Evolutionary conservation across 2,113 vertebrate genomes (phyloP).

Genomic region (Formicarius rufipectus): DNA sequence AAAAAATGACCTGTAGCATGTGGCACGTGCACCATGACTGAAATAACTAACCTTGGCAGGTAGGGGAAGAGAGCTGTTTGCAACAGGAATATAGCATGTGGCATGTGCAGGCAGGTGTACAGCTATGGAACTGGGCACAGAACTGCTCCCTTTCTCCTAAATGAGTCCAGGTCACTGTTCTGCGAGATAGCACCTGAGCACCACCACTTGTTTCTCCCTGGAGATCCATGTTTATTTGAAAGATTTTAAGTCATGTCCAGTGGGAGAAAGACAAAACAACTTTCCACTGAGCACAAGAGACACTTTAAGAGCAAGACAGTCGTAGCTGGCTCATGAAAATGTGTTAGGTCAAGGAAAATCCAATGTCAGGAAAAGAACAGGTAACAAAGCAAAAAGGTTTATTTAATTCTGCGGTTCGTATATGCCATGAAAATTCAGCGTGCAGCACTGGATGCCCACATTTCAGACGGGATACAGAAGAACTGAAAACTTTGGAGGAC

Average conservation of each 20-base stretch:
- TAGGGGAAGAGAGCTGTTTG: neutral
- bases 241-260: neutral
- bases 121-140: rapidly evolving
- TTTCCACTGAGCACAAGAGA: neutral
- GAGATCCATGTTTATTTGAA: neutral
- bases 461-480: neutral
- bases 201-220: neutral
- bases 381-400: neutral
- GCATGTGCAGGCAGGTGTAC: neutral
- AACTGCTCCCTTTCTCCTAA: neutral
- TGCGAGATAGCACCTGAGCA: neutral
- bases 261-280: neutral
- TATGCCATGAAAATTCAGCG: neutral
- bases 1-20: neutral
- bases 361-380: neutral
- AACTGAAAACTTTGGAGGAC: neutral
- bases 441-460: neutral
- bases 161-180: neutral
- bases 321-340: neutral
- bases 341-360: neutral
- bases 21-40: neutral
- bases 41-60: too few species aligned
- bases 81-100: rapidly evolving
- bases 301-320: neutral
- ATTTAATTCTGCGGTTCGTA: neutral